Percentiles rank a stretch among this genome's conserved stretches.
These are phyloP conservation scores for Vanessa cardui DNA, from an alignment of 2,888 invertebrate species.

Conservation along the genomic window DNA sequence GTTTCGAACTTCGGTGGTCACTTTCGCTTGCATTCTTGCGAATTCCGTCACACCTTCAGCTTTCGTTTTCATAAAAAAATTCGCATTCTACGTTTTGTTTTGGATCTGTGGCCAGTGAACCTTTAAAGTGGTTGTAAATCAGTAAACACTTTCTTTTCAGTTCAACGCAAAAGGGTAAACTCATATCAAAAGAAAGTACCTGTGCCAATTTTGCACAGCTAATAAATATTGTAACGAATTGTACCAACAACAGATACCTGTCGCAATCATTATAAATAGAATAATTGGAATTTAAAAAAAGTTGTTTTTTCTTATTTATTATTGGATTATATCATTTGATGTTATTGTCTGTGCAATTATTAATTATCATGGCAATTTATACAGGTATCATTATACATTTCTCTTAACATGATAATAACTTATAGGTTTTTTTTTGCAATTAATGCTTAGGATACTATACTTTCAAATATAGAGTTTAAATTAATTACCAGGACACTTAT, in stretches of 20 bases:
- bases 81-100: slow-evolving; percentile 58
- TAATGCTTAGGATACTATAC: no score
- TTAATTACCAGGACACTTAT: not conserved
- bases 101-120: slow-evolving; percentile 60
- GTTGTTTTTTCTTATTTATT: not conserved
- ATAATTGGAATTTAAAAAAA: not conserved
- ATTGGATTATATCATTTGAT: no score
- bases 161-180: slow-evolving; percentile 44
- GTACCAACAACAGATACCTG: not conserved
- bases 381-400: no score
- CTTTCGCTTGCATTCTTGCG: slow-evolving; percentile 71
- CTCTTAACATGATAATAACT: no score
- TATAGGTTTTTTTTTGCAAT: no score
- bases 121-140: slow-evolving; percentile 70
- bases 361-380: no score
- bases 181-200: slow-evolving; percentile 57
- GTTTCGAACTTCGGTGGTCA: slow-evolving; percentile 53
- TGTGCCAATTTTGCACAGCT: slow-evolving; percentile 64
- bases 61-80: slow-evolving; percentile 49
- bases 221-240: slow-evolving; percentile 17
- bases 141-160: slow-evolving; percentile 68
- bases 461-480: not conserved
- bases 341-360: no score
- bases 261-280: not conserved
- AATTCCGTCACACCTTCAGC: slow-evolving; percentile 62